phyloP scores from a whole-genome alignment of 2,797 vertebrate genomes.

The Botia kubotai region DNA sequence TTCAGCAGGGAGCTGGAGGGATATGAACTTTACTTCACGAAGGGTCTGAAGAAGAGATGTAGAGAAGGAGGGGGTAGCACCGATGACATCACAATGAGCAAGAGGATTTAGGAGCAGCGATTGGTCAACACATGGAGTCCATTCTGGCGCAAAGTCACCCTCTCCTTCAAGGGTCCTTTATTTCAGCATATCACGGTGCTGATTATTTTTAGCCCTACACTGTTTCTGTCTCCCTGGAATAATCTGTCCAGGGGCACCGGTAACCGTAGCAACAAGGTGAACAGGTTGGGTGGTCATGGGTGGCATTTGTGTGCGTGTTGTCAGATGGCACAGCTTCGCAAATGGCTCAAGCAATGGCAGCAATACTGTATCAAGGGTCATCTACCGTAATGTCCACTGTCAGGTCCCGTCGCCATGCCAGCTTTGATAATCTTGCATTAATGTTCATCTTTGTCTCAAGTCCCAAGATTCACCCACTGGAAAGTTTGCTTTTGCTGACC shows the following conservation, averaged over 20 bases:
- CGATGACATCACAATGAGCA: slow-evolving; percentile 15
- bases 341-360: too few species aligned
- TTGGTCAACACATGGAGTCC: slow-evolving; percentile 47
- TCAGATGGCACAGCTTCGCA: slow-evolving; percentile 18
- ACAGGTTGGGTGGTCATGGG: slow-evolving; percentile 36
- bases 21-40: slow-evolving; percentile 14
- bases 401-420: background rate
- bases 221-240: slow-evolving; percentile 25
- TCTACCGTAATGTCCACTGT: background rate
- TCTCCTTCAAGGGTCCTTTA: slow-evolving; percentile 56
- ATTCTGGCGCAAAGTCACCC: slow-evolving; percentile 56
- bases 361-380: background rate
- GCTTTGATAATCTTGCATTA: slow-evolving; percentile 32
- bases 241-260: slow-evolving; percentile 1
- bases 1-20: slow-evolving; percentile 13
- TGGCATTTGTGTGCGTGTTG: slow-evolving; percentile 19
- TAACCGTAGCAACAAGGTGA: slow-evolving; percentile 47
- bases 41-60: slow-evolving; percentile 10
- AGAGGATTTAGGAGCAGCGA: slow-evolving; percentile 24
- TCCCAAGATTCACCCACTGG: background rate
- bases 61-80: slow-evolving; percentile 3
- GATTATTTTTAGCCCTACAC: slow-evolving; percentile 61
- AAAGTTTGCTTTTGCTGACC: background rate
- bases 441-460: background rate
- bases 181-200: slow-evolving; percentile 47